These are phyloP conservation scores for Drosophila ohnishii DNA, from an alignment of 1,140 invertebrate genomes.

Conservation along the genomic window DNA sequence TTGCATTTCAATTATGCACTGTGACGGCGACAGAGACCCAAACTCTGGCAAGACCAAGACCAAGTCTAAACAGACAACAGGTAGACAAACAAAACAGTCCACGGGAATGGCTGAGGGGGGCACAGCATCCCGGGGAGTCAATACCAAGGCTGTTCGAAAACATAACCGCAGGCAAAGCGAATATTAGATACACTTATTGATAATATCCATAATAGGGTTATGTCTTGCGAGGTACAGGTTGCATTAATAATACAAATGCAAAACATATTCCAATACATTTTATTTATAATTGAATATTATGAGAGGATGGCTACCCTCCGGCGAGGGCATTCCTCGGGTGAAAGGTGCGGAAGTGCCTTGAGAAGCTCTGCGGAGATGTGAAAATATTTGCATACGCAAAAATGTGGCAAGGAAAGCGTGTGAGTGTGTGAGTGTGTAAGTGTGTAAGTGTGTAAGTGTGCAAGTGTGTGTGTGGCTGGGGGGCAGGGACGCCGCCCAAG, in stretches of 20 bases:
- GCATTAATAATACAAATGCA: no score
- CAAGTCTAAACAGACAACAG: constrained; percentile 57
- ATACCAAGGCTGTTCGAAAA: constrained; percentile 18
- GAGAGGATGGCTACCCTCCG: background rate
- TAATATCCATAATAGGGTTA: no score
- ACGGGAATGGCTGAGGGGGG: constrained; percentile 25
- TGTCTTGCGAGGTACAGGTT: no score
- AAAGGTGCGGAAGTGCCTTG: constrained; percentile 60
- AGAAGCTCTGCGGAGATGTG: constrained; percentile 26
- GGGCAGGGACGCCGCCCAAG: background rate
- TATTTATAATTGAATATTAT: no score
- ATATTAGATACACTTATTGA: constrained; percentile 10
- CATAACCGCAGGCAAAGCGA: constrained; percentile 3
- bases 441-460: background rate
- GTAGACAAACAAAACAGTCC: constrained; percentile 49
- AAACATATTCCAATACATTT: no score
- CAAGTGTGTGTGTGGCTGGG: background rate
- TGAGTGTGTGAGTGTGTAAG: background rate
- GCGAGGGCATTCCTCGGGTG: constrained; percentile 19
- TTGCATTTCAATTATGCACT: constrained; percentile 64
- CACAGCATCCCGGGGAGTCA: constrained; percentile 39
- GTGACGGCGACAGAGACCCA: constrained; percentile 11
- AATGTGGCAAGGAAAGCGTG: constrained; percentile 48
- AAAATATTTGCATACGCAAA: constrained; percentile 60
- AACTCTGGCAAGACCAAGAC: constrained; percentile 24